Percentiles rank a stretch among this genome's conserved stretches.
These are phyloP conservation scores for Coryphaenoides rupestris DNA, from an alignment of 2,113 vertebrate species.

Conservation along the genomic window DNA sequence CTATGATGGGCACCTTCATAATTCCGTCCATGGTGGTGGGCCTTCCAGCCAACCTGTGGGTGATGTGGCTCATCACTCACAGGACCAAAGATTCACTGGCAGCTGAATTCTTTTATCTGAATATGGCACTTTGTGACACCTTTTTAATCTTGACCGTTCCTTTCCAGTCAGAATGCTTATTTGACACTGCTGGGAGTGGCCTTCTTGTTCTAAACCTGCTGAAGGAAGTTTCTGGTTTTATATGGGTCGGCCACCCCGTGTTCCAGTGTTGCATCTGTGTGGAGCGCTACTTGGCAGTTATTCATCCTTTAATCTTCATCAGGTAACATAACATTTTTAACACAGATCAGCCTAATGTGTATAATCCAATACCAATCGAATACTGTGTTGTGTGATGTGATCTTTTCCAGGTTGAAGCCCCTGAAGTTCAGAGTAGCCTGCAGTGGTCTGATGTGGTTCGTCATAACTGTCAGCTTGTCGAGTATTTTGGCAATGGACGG, in stretches of 20 bases:
- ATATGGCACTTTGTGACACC: background rate
- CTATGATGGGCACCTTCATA: background rate
- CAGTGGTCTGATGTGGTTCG: background rate
- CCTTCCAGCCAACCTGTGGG: background rate
- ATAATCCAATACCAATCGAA: background rate
- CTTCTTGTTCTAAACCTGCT: background rate
- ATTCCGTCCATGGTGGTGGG: background rate
- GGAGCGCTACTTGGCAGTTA: conserved; percentile 3
- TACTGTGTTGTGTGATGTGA: background rate
- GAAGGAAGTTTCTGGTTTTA: background rate
- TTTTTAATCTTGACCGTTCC: background rate
- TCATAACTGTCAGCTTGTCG: background rate
- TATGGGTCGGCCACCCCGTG: background rate
- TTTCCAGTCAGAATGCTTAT: background rate
- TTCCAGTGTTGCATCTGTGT: conserved; percentile 8
- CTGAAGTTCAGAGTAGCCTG: background rate
- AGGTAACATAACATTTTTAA: background rate
- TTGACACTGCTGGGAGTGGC: background rate
- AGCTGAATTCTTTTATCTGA: background rate
- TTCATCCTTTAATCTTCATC: background rate
- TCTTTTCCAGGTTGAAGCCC: background rate
- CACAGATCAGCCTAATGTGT: background rate
- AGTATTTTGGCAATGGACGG: background rate
- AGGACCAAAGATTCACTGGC: background rate
- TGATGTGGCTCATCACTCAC: background rate